A percentile compares a stretch with the other conserved stretches of the same genome.
Conservation (phyloP, 2,888 invertebrate genomes). For the Bimastos eiseni region DNA sequence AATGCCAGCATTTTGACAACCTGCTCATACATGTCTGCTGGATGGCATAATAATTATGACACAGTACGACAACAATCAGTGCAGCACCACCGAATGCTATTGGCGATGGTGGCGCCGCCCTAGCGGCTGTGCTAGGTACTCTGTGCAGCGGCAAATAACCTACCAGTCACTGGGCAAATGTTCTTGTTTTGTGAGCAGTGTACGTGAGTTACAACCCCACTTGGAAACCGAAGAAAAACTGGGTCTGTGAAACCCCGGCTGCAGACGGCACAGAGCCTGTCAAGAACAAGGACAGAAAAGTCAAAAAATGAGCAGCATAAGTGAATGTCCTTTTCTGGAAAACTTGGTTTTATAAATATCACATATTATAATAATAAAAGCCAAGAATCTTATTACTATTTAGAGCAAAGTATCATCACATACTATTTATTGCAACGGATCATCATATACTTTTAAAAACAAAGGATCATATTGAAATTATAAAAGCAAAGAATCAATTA, state of each 20-base stretch:
- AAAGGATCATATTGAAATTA: neutral
- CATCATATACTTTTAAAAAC: neutral
- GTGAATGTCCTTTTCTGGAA: neutral
- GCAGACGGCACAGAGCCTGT: slow-evolving; percentile 63
- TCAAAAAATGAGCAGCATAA: neutral
- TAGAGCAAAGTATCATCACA: no score
- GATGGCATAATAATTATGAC: neutral
- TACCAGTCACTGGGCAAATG: slow-evolving; percentile 59
- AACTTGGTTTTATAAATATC: neutral
- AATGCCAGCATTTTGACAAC: neutral
- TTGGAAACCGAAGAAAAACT: slow-evolving; percentile 63
- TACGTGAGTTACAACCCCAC: slow-evolving; percentile 62
- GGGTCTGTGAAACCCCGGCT: slow-evolving; percentile 60
- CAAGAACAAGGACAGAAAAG: neutral
- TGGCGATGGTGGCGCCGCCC: neutral
- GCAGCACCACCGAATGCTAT: neutral
- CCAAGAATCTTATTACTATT: neutral
- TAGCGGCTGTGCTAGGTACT: neutral
- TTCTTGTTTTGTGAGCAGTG: slow-evolving; percentile 61
- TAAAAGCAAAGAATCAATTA: no score
- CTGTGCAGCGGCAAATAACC: slow-evolving; percentile 52
- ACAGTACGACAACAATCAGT: neutral
- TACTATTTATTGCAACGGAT: neutral
- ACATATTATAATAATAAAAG: neutral
- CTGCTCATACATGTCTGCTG: neutral